Base-by-base conservation (phyloP, 1,140 invertebrate species). In the Tetragnatha versicolor region DNA sequence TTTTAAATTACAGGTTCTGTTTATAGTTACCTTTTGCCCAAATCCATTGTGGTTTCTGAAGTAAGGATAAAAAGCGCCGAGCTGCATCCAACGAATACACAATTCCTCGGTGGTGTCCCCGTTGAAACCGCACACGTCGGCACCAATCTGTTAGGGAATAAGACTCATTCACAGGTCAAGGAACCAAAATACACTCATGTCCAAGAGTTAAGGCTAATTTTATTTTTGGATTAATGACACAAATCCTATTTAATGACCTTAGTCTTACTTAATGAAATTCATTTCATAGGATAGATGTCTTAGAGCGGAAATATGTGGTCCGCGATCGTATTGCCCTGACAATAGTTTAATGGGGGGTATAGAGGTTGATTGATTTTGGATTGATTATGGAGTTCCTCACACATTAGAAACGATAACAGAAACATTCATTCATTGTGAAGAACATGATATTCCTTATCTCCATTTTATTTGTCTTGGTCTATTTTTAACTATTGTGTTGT, bases 101-200 rank as follows among this genome's bases (percentile, higher is more conserved):
- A 89, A 82, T 69, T 89, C 87, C 27, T 84, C 83, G 0, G 92
- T 94, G 1, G 93, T 91, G 83, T 94, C 90, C 6, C 89, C 90
- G 82, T 89, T 89, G 85, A 96, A 97, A 1, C 94, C 94, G 86
- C 94, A 97, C 81, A 97, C 95, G 85, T 97, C 94, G 2, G 93
- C 91, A 1, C 94, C 94, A 84, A 94, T 91, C 88, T 84, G 88
- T 12, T 93, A 92, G 31, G 94, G 84, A 2, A 73, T 7, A 53
- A 6, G 2, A 37, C 22, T 39, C 5, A 0, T 27, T 60, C 17
- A 14, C 27, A 2, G 27, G 27, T 27, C 2, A 31, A 37, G 17
- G 20, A 60, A 31, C 1, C 1, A n/a, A n/a, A 1, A 31, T 31
- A 20, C 3, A 9, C 1, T 14, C 25, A 60, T 31, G 33, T 1